Conservation (phyloP, 2,888 invertebrate genomes). For the Spilosoma lubricipeda region DNA sequence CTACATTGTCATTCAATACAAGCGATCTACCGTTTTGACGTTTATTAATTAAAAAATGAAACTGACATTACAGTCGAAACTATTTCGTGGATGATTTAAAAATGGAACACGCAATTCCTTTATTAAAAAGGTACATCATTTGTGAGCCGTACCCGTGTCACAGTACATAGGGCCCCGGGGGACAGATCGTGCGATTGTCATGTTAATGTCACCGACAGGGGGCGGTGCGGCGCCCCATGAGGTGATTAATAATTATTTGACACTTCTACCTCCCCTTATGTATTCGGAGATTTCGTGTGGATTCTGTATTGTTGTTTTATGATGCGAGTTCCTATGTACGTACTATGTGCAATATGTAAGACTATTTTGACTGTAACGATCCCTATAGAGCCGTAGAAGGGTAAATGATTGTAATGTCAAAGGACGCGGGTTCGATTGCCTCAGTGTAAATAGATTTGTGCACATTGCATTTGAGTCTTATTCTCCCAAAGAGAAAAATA, state of each 20-base stretch:
- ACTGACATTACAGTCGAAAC: not conserved
- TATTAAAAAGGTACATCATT: constrained; percentile 10
- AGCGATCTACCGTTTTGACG: not conserved
- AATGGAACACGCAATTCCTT: constrained; percentile 4
- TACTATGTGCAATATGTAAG: not conserved
- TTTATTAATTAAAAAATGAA: not conserved
- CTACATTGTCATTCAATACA: not conserved
- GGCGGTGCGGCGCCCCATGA: constrained; percentile 42
- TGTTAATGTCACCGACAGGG: constrained; percentile 57
- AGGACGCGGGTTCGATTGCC: not conserved
- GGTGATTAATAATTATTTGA: constrained; percentile 56
- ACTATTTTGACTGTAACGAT: not conserved
- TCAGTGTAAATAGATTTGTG: not conserved
- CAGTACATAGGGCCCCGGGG: constrained; percentile 29
- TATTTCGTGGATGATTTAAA: not conserved
- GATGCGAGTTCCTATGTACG: not conserved
- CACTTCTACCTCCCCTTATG: constrained; percentile 49
- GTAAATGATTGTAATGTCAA: not conserved
- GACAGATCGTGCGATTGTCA: constrained; percentile 61
- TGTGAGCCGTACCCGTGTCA: constrained; percentile 2
- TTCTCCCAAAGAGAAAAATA: no score
- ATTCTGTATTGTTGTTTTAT: constrained; percentile 32
- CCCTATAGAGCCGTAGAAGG: not conserved
- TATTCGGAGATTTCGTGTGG: constrained; percentile 32
- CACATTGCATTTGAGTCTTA: not conserved